Evolutionary conservation across 2,888 invertebrate species (phyloP), one percentile per base, ranked within the genome.

Genomic region (Salticus scenicus): DNA sequence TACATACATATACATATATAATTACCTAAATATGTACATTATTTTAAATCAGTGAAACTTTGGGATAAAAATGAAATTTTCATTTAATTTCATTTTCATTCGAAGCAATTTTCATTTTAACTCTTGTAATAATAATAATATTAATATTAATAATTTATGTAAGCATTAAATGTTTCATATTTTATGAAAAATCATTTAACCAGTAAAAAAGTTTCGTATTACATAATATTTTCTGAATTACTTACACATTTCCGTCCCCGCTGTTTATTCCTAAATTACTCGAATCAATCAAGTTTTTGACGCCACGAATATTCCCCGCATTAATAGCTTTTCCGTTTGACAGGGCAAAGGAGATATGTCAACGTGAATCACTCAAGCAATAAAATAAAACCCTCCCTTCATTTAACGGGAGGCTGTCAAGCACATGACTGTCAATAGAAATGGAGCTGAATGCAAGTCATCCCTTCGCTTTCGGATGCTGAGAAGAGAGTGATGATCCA

Each of bases 301-400:
- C 47, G 47, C 47, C 47, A 47, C 14, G 47, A 47, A 17, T 47
- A 47, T 47, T 47, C 47, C 47, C 47, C 37, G 17, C 10, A 17
- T 47, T 12, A 47, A 17, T 17, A 47, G 10, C 17, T 47, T n/a
- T 47, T 47, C 47, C 2, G 14, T 5, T 10, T 12, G 47, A 7
- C 47, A 17, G 17, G 47, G 2, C 10, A 5, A 47, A 17, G 17
- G 37, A 17, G 47, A 47, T 47, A 12, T 47, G 47, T 47, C 47
- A 47, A 17, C 47, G 14, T 5, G 2, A 10, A 2, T 47, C 47
- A 47, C 47, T 17, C 10, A 47, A 47, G 47, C 47, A 47, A 47
- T 47, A 47, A 47, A 47, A n/a, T 17, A 47, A 17, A 47, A n/a
- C 47, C 47, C 47, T 47, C 47, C 47, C 47, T n/a, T 47, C 47